Evolutionary conservation across 2,797 vertebrate species (phyloP).

Genomic region (Schizothorax lantsangensis): DNA sequence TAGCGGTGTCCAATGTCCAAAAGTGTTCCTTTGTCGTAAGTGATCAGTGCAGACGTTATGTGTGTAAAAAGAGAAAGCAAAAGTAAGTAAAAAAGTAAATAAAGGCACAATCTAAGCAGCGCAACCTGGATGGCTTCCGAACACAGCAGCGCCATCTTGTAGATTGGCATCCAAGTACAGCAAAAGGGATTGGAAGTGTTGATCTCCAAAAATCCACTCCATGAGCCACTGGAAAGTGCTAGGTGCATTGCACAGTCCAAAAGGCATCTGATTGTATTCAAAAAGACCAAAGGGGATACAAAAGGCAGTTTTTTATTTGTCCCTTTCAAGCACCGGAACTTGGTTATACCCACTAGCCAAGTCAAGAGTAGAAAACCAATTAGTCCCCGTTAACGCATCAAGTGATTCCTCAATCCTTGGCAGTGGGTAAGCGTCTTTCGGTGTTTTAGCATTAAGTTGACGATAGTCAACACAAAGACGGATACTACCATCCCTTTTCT

Average conservation of each 20-base stretch:
- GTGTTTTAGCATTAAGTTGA: neutral
- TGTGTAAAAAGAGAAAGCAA: no score
- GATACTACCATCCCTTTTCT: neutral
- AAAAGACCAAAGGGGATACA: neutral
- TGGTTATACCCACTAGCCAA: neutral
- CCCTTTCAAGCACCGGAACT: neutral
- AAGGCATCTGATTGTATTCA: neutral
- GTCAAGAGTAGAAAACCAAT: neutral
- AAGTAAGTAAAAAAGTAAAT: no score
- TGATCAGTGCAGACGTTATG: no score
- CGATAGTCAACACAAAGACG: neutral
- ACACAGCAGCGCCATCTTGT: no score
- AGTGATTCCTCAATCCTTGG: neutral
- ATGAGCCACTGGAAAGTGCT: neutral
- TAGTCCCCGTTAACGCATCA: neutral
- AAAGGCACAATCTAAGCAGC: no score
- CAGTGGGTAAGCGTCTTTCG: neutral
- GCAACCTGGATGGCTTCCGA: no score
- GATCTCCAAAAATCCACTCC: neutral
- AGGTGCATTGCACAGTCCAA: neutral
- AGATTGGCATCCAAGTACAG: neutral
- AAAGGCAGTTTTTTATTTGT: neutral
- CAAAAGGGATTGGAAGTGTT: neutral
- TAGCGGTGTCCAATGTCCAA: no score
- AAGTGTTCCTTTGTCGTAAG: no score